Evolutionary conservation across 1,140 invertebrate genomes (phyloP).

Genomic region (Harpegnathos saltator): DNA sequence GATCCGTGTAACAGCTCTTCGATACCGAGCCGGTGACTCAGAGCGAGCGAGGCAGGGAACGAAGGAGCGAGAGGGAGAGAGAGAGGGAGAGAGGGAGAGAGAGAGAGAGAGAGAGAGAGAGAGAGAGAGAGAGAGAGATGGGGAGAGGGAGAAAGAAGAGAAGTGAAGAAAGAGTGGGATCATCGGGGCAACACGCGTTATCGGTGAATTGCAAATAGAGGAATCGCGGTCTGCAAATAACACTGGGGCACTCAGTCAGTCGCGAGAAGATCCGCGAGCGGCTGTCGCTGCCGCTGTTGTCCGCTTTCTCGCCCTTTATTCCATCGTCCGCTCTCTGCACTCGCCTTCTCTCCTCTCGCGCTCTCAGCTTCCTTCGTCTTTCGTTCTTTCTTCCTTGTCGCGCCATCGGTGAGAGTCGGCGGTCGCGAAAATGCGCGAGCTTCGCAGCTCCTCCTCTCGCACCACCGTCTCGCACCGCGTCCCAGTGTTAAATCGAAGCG

Average conservation of each 20-base stretch:
- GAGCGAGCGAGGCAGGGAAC: neutral
- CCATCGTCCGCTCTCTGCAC: neutral
- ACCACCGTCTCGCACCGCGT: constrained; percentile 3
- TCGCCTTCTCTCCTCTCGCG: neutral
- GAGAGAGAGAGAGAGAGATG: constrained; percentile 16
- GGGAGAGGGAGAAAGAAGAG: neutral
- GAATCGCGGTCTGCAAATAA: constrained; percentile 71
- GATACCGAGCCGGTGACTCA: constrained; percentile 52
- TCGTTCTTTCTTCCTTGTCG: neutral
- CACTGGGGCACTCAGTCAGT: constrained; percentile 67
- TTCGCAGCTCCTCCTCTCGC: neutral
- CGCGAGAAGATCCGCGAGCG: constrained; percentile 35
- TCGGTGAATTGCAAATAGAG: constrained; percentile 67
- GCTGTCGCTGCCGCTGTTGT: neutral
- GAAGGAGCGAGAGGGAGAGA: neutral
- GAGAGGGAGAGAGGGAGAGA: neutral
- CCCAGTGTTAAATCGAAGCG: constrained; percentile 12
- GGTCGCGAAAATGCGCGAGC: neutral
- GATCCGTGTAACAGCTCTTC: constrained; percentile 29
- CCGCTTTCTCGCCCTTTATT: constrained; percentile 39
- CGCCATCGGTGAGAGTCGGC: neutral
- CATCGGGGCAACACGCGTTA: constrained; percentile 69
- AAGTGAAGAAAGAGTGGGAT: constrained; percentile 36
- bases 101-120: neutral
- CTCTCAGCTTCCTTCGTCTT: neutral